Evolutionary conservation across 2,797 vertebrate genomes (phyloP), one percentile per base, ranked within the genome.

Genomic region (Amblyraja radiata): DNA sequence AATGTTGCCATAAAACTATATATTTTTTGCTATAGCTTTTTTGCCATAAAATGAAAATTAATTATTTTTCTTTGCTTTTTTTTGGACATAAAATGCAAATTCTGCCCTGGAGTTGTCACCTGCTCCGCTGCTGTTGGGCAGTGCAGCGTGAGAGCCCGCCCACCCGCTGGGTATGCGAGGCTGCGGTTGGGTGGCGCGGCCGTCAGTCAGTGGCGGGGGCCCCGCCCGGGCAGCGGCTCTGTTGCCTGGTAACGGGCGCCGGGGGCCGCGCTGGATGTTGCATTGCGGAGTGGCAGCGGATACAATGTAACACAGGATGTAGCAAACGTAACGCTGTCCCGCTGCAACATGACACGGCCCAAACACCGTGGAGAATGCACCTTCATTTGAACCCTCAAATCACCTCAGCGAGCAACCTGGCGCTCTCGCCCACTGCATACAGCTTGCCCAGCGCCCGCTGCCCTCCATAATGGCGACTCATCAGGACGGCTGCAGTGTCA

Each of bases 401-500:
- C n/a, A n/a, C 21, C 63, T 68, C 61, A 65, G 61, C 16, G 68
- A 63, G 84, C n/a, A n/a, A 18, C 16, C n/a, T 21, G 71, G 61
- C 18, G 32, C n/a, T 6, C 36, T 63, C 32, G 23, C 39, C 28
- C 90, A 28, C 46, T 91, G 90, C 25, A 46, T 91, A 90, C 68
- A 71, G 32, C 14, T 32, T 90, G 28, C 54, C 65, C 18, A 65
- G n/a, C 61, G 84, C 83, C 61, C 58, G 58, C 83, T 86, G 83
- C 61, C 18, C 84, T 32, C 32, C 94, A 95, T 63, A 94, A 98
- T 98, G 98, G 98, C 98, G 94, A 96, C 96, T 93, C 54, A 54
- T 86, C 97, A 95, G 95, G 97, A 96, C 93, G 98, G 99, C 96
- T 98, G 98, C 96, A 97, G 96, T 93, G 98, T 99, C 94, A 98